Conservation (phyloP, 2,888 invertebrate species). For the Caenorhabditis zanzibari region DNA sequence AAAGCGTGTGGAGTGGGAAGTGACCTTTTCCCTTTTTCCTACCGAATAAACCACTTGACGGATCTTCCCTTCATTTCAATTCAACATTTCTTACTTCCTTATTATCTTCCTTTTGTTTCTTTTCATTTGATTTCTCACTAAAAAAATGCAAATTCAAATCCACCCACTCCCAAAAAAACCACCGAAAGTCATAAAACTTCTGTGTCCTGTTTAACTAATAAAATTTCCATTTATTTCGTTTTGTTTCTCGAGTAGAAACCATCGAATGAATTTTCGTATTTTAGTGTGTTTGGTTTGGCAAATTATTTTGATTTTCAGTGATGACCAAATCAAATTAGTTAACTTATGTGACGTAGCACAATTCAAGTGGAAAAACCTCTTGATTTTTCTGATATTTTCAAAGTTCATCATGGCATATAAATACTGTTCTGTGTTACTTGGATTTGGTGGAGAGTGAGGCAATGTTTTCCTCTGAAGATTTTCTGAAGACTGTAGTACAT, state of each 20-base stretch:
- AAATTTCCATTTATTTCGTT: background rate
- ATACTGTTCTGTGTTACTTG: too few relatives aligned
- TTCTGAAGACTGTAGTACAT: too few relatives aligned
- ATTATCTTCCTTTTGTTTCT: background rate
- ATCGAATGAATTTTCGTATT: background rate
- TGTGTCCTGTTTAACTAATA: background rate
- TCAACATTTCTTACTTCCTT: slow-evolving; percentile 24
- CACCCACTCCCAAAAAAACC: background rate
- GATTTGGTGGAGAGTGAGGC: too few relatives aligned
- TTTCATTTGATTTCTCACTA: background rate
- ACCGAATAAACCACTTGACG: slow-evolving; percentile 30
- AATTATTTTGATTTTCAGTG: background rate
- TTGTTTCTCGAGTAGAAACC: background rate
- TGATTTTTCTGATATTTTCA: background rate
- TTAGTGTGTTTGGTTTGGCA: background rate
- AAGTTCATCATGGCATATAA: background rate
- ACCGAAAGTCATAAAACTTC: background rate
- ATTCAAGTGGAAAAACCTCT: slow-evolving; percentile 13
- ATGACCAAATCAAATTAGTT: slow-evolving; percentile 13
- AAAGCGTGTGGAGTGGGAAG: slow-evolving; percentile 37
- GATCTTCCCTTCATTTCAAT: slow-evolving; percentile 3
- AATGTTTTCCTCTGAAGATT: too few relatives aligned
- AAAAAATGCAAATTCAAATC: background rate
- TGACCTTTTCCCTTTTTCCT: slow-evolving; percentile 13
- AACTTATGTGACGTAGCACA: slow-evolving; percentile 1